A percentile compares a stretch with the other conserved stretches of the same genome.
Evolutionary conservation across 2,888 invertebrate species (phyloP).

Genomic region (Eilema depressum): DNA sequence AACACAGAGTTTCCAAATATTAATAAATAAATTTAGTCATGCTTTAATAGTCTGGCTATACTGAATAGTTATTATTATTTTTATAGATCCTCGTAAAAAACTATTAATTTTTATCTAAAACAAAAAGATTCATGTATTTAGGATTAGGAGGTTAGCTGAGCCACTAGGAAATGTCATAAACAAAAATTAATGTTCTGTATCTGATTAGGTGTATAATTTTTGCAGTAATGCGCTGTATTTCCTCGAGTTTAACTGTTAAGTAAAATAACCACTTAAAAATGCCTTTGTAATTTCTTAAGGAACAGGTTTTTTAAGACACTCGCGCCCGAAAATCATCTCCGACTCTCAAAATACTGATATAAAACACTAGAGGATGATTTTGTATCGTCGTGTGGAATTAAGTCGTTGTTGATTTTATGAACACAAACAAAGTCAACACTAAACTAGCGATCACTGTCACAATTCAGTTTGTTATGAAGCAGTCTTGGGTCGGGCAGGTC

Average conservation of each 20-base stretch:
- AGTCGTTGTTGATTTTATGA: neutral
- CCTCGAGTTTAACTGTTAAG: neutral
- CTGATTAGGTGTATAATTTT: neutral
- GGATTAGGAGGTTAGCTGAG: neutral
- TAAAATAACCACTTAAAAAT: too few species aligned
- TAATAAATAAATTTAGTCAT: neutral
- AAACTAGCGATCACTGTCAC: neutral
- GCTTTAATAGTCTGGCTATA: neutral
- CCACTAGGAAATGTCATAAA: conserved; percentile 10
- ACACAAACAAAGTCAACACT: neutral
- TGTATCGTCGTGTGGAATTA: too few species aligned
- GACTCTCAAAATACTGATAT: neutral
- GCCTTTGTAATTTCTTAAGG: too few species aligned
- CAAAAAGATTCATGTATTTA: neutral
- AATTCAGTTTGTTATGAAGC: neutral
- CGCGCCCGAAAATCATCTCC: too few species aligned
- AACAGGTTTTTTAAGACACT: neutral
- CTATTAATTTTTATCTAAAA: neutral
- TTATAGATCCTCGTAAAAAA: neutral
- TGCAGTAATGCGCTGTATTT: neutral
- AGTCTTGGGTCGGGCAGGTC: too few species aligned
- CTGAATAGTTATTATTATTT: neutral
- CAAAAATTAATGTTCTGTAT: conserved; percentile 17
- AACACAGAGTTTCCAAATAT: neutral
- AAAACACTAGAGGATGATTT: neutral